Evolutionary conservation across 2,113 vertebrate species (phyloP).

Genomic region (Crotalus horridus): DNA sequence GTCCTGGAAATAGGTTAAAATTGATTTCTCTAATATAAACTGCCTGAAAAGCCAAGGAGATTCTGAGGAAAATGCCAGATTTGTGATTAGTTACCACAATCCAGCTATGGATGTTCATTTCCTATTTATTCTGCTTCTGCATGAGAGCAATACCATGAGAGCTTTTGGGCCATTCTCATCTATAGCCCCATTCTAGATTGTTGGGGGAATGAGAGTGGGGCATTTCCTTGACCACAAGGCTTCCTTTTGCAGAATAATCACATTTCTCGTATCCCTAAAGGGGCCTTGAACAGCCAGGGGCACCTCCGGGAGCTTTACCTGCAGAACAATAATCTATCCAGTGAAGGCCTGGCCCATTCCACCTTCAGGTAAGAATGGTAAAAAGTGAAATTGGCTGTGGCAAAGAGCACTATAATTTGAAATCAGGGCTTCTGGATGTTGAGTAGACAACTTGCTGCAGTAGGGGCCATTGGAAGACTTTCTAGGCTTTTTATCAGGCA

Average conservation of each 20-base stretch:
- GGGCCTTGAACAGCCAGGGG: constrained; percentile 53
- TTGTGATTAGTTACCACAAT: background rate
- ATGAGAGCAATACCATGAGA: background rate
- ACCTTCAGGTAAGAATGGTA: constrained; percentile 58
- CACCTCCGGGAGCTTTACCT: constrained; percentile 63
- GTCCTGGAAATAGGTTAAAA: background rate
- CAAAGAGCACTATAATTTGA: background rate
- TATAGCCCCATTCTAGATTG: background rate
- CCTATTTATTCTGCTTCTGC: background rate
- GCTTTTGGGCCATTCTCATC: background rate
- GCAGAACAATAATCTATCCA: constrained; percentile 58
- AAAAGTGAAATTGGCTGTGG: too few species aligned
- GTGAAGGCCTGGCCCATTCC: constrained; percentile 36
- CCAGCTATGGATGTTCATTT: background rate
- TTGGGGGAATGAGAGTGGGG: background rate
- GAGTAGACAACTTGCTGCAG: background rate
- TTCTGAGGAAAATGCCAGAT: background rate
- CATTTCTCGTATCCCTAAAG: constrained; percentile 60
- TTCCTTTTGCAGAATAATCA: constrained; percentile 55
- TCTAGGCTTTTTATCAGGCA: background rate
- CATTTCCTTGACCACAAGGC: background rate
- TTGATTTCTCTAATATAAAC: background rate
- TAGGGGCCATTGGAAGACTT: background rate
- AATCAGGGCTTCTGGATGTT: background rate
- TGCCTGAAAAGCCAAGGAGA: background rate